Evolutionary conservation across 2,888 invertebrate species (phyloP).

Genomic region (Uropetala carovei): DNA sequence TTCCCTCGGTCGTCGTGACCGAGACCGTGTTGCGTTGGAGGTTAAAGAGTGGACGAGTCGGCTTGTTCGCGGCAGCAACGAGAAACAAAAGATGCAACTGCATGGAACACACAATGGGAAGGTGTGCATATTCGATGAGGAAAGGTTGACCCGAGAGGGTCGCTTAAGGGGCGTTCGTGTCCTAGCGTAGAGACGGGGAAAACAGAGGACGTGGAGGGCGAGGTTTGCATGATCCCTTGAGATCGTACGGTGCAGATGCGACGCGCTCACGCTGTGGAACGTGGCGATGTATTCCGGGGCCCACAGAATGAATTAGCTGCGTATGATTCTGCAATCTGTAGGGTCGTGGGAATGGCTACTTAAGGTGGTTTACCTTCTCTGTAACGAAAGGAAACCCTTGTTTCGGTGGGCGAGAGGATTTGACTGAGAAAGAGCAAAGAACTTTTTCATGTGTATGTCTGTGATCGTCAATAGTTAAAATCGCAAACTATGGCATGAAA

Average conservation of each 20-base stretch:
- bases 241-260: neutral
- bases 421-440: no score
- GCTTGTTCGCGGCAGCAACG: no score
- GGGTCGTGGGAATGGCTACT: constrained; percentile 2
- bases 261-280: neutral
- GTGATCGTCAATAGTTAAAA: no score
- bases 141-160: neutral
- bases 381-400: neutral
- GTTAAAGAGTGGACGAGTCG: neutral
- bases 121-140: neutral
- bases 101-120: neutral
- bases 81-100: neutral
- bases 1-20: neutral
- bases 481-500: no score
- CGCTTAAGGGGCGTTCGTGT: neutral
- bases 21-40: neutral
- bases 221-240: neutral
- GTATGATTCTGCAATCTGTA: neutral
- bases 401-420: neutral
- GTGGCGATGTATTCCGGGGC: constrained; percentile 7
- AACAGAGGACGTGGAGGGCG: neutral
- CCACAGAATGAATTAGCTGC: neutral
- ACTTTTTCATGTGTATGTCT: no score
- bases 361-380: neutral
- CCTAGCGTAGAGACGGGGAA: neutral